Evolutionary conservation across 2,888 invertebrate species (phyloP).

Genomic region (Epiblema foenella): DNA sequence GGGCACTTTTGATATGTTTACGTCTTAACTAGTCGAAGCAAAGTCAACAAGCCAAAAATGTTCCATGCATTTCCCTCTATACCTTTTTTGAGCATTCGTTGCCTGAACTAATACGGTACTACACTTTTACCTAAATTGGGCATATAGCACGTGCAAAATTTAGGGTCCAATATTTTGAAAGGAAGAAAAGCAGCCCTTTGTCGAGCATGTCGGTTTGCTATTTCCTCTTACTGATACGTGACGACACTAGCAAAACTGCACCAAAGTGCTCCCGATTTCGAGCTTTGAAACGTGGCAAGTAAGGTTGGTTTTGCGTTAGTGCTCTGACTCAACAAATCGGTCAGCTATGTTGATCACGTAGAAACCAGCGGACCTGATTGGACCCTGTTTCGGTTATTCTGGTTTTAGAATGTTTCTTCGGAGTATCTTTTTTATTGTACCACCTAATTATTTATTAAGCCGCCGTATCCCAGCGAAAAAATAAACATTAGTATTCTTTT

Average conservation of each 20-base stretch:
- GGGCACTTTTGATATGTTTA: no score
- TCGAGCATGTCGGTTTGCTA: slow-evolving; percentile 22
- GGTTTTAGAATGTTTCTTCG: no score
- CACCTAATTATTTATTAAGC: no score
- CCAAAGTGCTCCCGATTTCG: neutral
- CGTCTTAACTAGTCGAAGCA: no score
- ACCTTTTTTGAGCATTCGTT: no score
- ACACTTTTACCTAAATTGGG: neutral
- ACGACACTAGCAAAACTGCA: slow-evolving; percentile 30
- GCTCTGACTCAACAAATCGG: slow-evolving; percentile 1
- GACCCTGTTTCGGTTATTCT: neutral
- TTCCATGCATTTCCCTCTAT: no score
- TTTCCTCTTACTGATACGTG: slow-evolving; percentile 33
- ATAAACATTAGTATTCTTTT: no score
- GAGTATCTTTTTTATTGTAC: no score
- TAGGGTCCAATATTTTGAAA: slow-evolving; percentile 5
- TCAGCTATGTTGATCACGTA: slow-evolving; percentile 31
- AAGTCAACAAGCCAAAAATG: no score
- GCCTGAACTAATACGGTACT: no score
- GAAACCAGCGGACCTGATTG: slow-evolving; percentile 30
- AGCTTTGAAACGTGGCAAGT: neutral
- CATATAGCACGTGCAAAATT: slow-evolving; percentile 21
- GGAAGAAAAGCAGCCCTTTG: slow-evolving; percentile 11
- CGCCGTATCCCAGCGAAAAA: no score
- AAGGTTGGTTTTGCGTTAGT: slow-evolving; percentile 1